phyloP scores from a whole-genome alignment of 2,888 invertebrate genomes.

The Meganola albula region DNA sequence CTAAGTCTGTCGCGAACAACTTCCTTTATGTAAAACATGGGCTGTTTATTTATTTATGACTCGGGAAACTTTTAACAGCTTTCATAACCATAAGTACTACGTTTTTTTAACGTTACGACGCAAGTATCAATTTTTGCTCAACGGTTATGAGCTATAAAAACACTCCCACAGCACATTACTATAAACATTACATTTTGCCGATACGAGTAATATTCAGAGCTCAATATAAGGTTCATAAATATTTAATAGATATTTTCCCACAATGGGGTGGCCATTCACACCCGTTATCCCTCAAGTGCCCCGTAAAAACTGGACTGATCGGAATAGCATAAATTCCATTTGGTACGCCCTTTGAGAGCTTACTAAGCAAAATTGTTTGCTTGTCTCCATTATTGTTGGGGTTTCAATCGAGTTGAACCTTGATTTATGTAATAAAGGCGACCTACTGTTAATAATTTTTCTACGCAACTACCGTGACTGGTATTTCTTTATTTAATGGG shows the following conservation, averaged over 20 bases:
- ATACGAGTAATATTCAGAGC: constrained; percentile 44
- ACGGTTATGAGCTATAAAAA: constrained; percentile 38
- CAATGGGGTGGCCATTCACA: constrained; percentile 73
- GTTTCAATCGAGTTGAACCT: constrained; percentile 26
- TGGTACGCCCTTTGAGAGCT: constrained; percentile 45
- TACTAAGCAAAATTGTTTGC: constrained; percentile 61
- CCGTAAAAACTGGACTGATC: constrained; percentile 62
- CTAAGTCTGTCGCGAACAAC: too few relatives aligned
- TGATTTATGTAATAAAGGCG: constrained; percentile 19
- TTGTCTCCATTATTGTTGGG: constrained; percentile 49
- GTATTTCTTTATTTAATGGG: too few relatives aligned
- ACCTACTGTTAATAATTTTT: constrained; percentile 13
- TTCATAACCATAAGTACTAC: constrained; percentile 15
- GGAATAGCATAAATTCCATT: constrained; percentile 61
- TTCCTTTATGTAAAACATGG: too few relatives aligned
- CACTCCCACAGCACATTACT: constrained; percentile 39
- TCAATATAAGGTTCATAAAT: constrained; percentile 65
- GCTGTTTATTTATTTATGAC: too few relatives aligned
- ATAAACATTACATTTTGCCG: constrained; percentile 45
- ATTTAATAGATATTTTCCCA: constrained; percentile 75
- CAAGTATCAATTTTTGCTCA: constrained; percentile 34
- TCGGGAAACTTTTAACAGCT: constrained; percentile 5
- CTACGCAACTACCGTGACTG: constrained; percentile 5
- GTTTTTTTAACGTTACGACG: constrained; percentile 25
- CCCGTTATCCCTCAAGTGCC: constrained; percentile 65